Conservation (phyloP, 2,113 vertebrate species). For the Petrocephalus microphthalmus region DNA sequence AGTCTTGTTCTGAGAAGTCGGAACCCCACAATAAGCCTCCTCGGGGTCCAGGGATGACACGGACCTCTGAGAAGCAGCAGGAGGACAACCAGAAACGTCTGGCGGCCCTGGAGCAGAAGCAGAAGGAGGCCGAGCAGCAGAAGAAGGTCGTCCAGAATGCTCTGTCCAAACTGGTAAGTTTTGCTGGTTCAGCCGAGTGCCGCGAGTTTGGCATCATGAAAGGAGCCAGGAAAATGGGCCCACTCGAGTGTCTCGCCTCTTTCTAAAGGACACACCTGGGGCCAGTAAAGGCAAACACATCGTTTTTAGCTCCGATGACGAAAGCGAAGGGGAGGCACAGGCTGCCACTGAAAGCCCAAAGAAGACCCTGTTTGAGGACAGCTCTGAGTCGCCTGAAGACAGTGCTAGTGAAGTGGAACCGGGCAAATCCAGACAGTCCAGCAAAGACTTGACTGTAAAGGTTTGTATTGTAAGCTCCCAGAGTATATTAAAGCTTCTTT, state of each 20-base stretch:
- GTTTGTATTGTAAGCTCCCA: constrained; percentile 22
- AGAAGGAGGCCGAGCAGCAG: constrained; percentile 67
- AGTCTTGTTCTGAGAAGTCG: constrained; percentile 8
- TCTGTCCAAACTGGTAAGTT: constrained; percentile 73
- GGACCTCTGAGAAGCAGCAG: constrained; percentile 50
- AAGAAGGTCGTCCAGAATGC: constrained; percentile 79
- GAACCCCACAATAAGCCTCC: background rate
- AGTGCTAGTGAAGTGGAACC: constrained; percentile 27
- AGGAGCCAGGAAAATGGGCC: background rate
- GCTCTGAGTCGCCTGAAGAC: constrained; percentile 26
- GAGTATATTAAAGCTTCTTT: background rate
- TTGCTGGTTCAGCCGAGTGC: background rate
- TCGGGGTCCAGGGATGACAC: background rate
- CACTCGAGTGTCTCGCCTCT: background rate
- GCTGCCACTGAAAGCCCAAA: background rate
- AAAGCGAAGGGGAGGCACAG: constrained; percentile 44
- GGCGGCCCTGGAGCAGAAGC: constrained; percentile 75
- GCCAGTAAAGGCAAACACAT: constrained; percentile 69
- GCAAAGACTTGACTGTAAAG: constrained; percentile 15
- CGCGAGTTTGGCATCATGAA: background rate
- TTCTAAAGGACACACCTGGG: constrained; percentile 61
- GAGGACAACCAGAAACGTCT: constrained; percentile 79
- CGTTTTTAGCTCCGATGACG: constrained; percentile 73
- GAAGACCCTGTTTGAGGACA: constrained; percentile 39
- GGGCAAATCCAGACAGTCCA: background rate